These are phyloP conservation scores for Magallana ariakensis DNA, from an alignment of 1,140 invertebrate genomes.

Conservation along the genomic window DNA sequence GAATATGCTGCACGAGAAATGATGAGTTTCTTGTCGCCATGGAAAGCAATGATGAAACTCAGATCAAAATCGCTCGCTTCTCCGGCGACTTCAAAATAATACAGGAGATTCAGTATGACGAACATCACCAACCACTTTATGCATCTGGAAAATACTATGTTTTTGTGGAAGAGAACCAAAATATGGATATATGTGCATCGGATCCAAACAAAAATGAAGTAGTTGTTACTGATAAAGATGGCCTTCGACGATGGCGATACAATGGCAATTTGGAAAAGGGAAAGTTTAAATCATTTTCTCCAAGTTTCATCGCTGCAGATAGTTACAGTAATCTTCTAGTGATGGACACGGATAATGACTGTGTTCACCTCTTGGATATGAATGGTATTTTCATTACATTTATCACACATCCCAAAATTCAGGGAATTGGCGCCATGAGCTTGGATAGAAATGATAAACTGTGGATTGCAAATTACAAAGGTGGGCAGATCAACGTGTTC, in stretches of 20 bases:
- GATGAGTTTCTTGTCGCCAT: not conserved
- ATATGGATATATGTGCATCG: not conserved
- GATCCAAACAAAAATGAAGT: constrained; percentile 29
- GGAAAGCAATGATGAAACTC: constrained; percentile 10
- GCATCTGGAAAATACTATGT: not conserved
- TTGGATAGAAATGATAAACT: not conserved
- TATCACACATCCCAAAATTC: constrained; percentile 5
- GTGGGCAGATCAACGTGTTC: not conserved
- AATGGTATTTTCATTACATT: not conserved
- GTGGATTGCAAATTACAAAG: constrained; percentile 22
- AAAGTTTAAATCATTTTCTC: constrained; percentile 13
- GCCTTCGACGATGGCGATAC: not conserved
- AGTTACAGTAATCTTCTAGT: not conserved
- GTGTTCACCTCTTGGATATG: constrained; percentile 5
- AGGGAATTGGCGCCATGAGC: constrained; percentile 5
- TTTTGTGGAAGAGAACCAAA: constrained; percentile 15
- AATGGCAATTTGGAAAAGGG: not conserved
- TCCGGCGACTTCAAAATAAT: not conserved
- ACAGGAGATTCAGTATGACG: constrained; percentile 11
- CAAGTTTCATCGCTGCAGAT: not conserved
- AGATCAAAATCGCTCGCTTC: constrained; percentile 19
- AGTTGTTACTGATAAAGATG: not conserved
- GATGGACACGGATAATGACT: constrained; percentile 7
- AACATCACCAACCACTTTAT: not conserved
- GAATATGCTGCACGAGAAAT: not conserved